A percentile compares a stretch with the other conserved stretches of the same genome.
These are phyloP conservation scores for Pyrochroa serraticornis DNA, from an alignment of 2,888 invertebrate genomes.

Conservation along the genomic window DNA sequence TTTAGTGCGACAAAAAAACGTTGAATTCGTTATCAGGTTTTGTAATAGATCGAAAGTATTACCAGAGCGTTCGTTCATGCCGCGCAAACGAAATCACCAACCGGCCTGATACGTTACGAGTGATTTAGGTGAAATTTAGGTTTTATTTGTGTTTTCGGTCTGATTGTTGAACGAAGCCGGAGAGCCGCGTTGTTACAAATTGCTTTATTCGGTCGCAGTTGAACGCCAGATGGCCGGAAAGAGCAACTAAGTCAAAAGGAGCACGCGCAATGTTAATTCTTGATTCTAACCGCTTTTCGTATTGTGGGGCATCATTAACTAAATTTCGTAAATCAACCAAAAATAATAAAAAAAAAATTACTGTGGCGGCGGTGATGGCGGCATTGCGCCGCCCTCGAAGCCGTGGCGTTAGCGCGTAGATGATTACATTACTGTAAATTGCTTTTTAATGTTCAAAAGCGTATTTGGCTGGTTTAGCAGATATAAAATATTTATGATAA, in stretches of 20 bases:
- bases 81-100: conserved; percentile 22
- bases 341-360: conserved; percentile 22
- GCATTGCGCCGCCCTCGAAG: conserved; percentile 5
- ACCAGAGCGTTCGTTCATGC: conserved; percentile 24
- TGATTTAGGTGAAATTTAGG: conserved; percentile 35
- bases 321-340: conserved; percentile 15
- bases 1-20: conserved; percentile 25
- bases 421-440: conserved; percentile 33
- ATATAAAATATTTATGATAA: conserved; percentile 32
- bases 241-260: neutral
- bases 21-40: conserved; percentile 30
- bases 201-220: neutral
- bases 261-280: neutral
- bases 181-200: conserved; percentile 21
- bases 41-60: conserved; percentile 31
- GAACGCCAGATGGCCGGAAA: conserved; percentile 16
- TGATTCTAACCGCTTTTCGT: neutral
- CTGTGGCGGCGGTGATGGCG: conserved; percentile 12
- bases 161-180: conserved; percentile 28
- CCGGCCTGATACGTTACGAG: conserved; percentile 31
- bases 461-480: conserved; percentile 30
- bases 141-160: conserved; percentile 37
- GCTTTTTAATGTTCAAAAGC: conserved; percentile 32
- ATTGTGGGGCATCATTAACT: conserved; percentile 8
- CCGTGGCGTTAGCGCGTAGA: conserved; percentile 22